Evolutionary conservation across 2,888 invertebrate species (phyloP).

Genomic region (Suillia variegata): DNA sequence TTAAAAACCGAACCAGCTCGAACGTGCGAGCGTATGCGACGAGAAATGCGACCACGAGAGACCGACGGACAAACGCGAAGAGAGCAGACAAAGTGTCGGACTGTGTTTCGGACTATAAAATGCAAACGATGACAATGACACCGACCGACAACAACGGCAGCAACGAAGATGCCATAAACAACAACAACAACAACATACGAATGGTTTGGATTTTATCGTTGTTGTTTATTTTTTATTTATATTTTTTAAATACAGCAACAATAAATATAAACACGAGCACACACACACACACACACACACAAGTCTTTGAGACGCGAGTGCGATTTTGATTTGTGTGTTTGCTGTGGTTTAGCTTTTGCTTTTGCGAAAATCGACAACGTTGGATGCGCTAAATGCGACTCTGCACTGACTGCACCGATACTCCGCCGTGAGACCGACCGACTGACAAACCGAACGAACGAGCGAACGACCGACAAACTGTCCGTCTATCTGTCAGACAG

Average conservation of each 20-base stretch:
- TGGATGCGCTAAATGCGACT: background rate
- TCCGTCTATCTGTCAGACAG: background rate
- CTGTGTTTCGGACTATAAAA: background rate
- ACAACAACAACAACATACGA: background rate
- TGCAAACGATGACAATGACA: background rate
- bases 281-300: conserved; percentile 1
- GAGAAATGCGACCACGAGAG: no score
- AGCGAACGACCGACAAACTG: background rate
- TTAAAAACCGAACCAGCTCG: no score
- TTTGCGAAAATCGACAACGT: background rate
- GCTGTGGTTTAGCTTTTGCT: no score
- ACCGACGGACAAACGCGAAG: no score
- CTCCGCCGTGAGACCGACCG: conserved; percentile 1
- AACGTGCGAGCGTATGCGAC: no score
- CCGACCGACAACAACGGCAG: background rate
- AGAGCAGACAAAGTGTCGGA: background rate
- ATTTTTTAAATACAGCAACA: background rate
- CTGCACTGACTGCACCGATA: background rate
- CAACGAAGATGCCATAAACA: no score
- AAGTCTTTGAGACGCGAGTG: no score
- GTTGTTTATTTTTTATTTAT: background rate
- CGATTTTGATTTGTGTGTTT: no score
- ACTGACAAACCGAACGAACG: background rate
- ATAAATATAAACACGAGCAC: background rate
- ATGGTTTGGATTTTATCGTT: background rate